Conservation (phyloP, 2,888 invertebrate species). For the Spatulosminthurus flaviceps region DNA sequence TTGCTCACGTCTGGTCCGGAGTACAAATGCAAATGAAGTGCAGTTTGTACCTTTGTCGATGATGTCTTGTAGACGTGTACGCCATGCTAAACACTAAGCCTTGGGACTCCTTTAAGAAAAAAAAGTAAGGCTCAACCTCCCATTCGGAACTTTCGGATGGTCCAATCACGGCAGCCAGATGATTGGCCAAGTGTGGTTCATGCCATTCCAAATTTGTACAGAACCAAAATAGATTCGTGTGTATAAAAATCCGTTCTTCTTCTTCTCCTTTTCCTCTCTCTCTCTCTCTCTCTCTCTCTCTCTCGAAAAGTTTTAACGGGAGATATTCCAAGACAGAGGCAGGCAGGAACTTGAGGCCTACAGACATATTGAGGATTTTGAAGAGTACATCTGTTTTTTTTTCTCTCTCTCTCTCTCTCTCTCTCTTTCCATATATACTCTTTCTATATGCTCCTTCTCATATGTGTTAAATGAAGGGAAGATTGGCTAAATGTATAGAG, state of each 20-base stretch:
- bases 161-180: conserved; percentile 64
- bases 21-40: conserved; percentile 63
- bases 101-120: conserved; percentile 33
- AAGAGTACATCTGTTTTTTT: neutral
- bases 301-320: conserved; percentile 22
- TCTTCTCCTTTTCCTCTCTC: conserved; percentile 30
- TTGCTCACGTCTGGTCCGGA: conserved; percentile 56
- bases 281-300: conserved; percentile 11
- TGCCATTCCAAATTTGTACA: conserved; percentile 64
- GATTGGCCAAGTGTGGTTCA: conserved; percentile 64
- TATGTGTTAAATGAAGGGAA: conserved; percentile 19
- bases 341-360: conserved; percentile 23
- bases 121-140: conserved; percentile 51
- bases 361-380: neutral
- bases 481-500: conserved; percentile 40
- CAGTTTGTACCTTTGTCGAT: conserved; percentile 61
- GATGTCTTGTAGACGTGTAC: conserved; percentile 53
- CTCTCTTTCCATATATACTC: conserved; percentile 30
- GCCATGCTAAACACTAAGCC: conserved; percentile 48
- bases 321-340: neutral
- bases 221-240: conserved; percentile 63
- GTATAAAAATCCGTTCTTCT: conserved; percentile 50
- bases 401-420: conserved; percentile 40
- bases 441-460: conserved; percentile 1
- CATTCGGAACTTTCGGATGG: conserved; percentile 58